Conservation (phyloP, 2,888 invertebrate species). For the Stomorhina lunata region DNA sequence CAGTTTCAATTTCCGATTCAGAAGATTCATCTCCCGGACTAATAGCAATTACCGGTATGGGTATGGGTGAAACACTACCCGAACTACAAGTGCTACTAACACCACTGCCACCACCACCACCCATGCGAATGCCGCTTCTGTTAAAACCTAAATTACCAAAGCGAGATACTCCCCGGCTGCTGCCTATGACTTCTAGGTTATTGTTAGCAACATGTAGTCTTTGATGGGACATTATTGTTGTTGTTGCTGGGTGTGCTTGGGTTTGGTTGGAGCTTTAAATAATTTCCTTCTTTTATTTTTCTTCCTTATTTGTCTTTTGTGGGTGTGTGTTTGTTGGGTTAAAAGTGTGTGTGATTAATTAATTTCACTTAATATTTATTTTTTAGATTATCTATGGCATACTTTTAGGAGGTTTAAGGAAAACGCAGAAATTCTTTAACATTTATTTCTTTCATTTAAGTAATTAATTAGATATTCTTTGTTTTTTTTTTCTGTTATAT, state of each 20-base stretch:
- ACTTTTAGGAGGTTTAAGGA: slow-evolving; percentile 21
- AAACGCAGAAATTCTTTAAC: no score
- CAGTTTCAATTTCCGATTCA: slow-evolving; percentile 91
- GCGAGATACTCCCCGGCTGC: background rate
- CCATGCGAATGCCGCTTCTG: background rate
- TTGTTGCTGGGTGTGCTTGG: background rate
- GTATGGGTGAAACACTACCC: slow-evolving; percentile 75
- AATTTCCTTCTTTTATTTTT: slow-evolving; percentile 9
- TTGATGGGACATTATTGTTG: slow-evolving; percentile 50
- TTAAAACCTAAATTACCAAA: slow-evolving; percentile 6
- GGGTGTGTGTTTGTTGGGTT: background rate
- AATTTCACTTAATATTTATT: slow-evolving; percentile 30
- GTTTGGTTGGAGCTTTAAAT: slow-evolving; percentile 7
- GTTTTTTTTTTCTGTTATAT: background rate
- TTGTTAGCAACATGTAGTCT: slow-evolving; percentile 59
- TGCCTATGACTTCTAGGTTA: background rate
- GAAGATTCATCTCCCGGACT: slow-evolving; percentile 83
- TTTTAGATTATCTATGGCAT: slow-evolving; percentile 29
- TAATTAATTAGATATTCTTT: background rate
- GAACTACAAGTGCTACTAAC: slow-evolving; percentile 75
- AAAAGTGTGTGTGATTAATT: slow-evolving; percentile 25
- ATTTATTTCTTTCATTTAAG: no score
- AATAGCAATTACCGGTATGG: slow-evolving; percentile 75
- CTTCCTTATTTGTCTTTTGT: background rate
- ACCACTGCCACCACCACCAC: slow-evolving; percentile 56